A percentile compares a stretch with the other conserved stretches of the same genome.
Conservation (phyloP, 2,797 vertebrate genomes). For the Lagorchestes hirsutus region DNA sequence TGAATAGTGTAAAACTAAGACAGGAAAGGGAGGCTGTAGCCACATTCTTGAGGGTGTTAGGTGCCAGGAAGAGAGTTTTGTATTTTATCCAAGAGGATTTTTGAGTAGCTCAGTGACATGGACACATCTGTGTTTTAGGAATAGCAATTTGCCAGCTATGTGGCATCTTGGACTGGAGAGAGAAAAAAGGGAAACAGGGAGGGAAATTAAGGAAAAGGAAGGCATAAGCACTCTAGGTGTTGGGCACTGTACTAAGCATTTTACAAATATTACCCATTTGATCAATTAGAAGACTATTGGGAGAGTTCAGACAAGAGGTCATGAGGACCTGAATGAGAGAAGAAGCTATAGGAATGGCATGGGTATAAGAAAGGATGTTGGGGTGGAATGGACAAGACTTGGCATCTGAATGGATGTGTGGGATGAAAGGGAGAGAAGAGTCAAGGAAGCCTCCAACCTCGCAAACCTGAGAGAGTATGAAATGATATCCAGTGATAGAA, state of each 20-base stretch:
- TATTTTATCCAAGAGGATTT: not conserved
- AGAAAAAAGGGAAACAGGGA: not conserved
- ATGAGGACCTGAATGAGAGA: not conserved
- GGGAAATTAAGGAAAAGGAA: not conserved
- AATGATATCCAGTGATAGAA: constrained; percentile 37
- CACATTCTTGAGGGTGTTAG: not conserved
- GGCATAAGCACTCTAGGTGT: not conserved
- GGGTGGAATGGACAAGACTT: not conserved
- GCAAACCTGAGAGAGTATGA: constrained; percentile 23
- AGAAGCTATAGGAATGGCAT: not conserved
- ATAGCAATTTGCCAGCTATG: not conserved
- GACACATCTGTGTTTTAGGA: not conserved
- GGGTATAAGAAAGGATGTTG: not conserved
- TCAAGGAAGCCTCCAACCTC: not conserved
- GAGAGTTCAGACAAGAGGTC: not conserved
- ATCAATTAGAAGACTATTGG: not conserved
- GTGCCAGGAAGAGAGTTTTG: not conserved
- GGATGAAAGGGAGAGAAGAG: not conserved
- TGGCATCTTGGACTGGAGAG: not conserved
- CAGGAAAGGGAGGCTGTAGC: not conserved
- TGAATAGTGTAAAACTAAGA: not conserved
- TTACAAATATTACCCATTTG: not conserved
- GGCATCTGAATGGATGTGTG: not conserved
- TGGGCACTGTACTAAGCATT: not conserved
- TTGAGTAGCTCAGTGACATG: not conserved